Conservation (phyloP, 1,140 invertebrate species). For the Prorops nasuta region DNA sequence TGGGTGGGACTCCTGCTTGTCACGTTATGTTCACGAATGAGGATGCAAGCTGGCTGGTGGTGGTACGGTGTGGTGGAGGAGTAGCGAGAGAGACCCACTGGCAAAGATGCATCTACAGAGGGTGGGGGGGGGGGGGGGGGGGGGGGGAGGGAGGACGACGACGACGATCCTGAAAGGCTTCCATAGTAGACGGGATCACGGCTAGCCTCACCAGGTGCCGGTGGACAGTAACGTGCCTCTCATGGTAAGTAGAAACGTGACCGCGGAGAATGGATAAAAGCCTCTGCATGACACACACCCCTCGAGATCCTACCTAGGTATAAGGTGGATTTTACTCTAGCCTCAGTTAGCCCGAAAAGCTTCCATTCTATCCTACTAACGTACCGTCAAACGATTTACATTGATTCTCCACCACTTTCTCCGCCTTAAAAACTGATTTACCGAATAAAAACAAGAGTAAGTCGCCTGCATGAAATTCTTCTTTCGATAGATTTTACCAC, state of each 20-base stretch:
- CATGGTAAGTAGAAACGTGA: constrained; percentile 26
- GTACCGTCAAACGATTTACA: too few relatives aligned
- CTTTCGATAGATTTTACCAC: too few relatives aligned
- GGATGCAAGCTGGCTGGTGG: constrained; percentile 35
- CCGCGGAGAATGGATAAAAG: constrained; percentile 19
- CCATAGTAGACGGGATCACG: constrained; percentile 29
- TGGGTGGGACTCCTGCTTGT: too few relatives aligned
- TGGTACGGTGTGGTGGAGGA: too few relatives aligned
- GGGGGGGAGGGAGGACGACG: too few relatives aligned
- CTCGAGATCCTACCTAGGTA: constrained; percentile 4
- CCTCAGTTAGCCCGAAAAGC: too few relatives aligned
- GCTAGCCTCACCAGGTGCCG: constrained; percentile 24
- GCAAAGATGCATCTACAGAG: constrained; percentile 25
- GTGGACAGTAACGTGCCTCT: constrained; percentile 22
- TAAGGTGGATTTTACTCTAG: background rate
- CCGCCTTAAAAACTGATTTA: too few relatives aligned
- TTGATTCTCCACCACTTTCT: too few relatives aligned
- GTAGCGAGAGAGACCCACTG: constrained; percentile 26
- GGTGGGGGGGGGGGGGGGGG: too few relatives aligned
- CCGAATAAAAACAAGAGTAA: too few relatives aligned
- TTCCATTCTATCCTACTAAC: too few relatives aligned
- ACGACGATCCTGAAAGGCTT: constrained; percentile 27
- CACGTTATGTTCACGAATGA: constrained; percentile 31
- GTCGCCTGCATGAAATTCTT: too few relatives aligned
- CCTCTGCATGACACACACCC: constrained; percentile 2